Evolutionary conservation across 1,140 invertebrate genomes (phyloP), one percentile per base, ranked within the genome.

Genomic region (Trichonephila clavata): DNA sequence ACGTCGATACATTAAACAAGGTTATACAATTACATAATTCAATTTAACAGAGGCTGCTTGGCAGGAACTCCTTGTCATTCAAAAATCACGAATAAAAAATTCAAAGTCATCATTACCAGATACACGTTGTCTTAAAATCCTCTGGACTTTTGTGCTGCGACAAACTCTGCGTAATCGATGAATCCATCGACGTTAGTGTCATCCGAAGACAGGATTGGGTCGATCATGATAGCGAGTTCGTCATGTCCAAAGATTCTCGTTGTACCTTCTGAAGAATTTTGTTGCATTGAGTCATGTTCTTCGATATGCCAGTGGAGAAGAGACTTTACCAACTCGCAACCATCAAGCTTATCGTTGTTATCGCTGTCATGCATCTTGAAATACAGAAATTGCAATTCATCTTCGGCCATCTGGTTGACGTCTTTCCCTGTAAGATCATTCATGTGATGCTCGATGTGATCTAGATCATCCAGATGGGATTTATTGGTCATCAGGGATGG

Each of bases 301-400:
- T 95, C 94, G 27, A 93, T 94, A 90, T 95, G 95, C 95, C 95
- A 95, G 94, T 96, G 95, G 7, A 95, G 95, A 13, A 96, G 96
- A 0, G 98, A 98, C 95, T 99, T 98, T 94, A 99, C 98, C 65
- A 99, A 96, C 96, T 99, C 98, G 96, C 98, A 98, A 39, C 98
- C 98, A 96, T 99, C 98, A 94, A 99, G 96, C 95, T 98, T 98
- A 95, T 99, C 98, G 95, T 99, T 99, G 94, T 98, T 98, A 95
- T 99, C 98, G 59, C 98, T 97, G 95, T 99, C 98, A 94, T 99
- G 98, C 98, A 99, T 98, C 96, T 99, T 99, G 96, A 99, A 99
- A 95, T 99, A 99, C 96, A 99, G 98, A 95, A 99, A 99, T 96
- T 99, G 98, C 7, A 99, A 95, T 96, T 99, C 98, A 95, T 98